Conservation (phyloP, 2,888 invertebrate genomes). For the Trissolcus brochymenae region DNA sequence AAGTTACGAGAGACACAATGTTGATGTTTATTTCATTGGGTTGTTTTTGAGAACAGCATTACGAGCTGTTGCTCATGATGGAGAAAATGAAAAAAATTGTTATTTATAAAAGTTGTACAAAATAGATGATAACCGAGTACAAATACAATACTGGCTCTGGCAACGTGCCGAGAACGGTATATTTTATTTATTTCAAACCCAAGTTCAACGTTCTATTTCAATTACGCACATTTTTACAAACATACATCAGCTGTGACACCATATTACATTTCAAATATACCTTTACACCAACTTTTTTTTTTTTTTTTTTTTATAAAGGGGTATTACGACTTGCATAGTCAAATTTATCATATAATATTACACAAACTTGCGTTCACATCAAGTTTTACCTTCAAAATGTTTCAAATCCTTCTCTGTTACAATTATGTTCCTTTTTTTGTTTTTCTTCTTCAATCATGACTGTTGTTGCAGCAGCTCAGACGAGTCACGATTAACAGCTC, state of each 20-base stretch:
- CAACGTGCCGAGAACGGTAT: slow-evolving; percentile 29
- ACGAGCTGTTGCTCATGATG: no score
- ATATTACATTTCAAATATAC: slow-evolving; percentile 48
- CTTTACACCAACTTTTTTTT: slow-evolving; percentile 11
- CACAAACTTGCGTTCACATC: slow-evolving; percentile 30
- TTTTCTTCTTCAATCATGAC: no score
- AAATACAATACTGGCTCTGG: slow-evolving; percentile 9
- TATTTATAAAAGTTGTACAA: slow-evolving; percentile 6
- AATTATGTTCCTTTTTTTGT: neutral
- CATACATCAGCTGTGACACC: slow-evolving; percentile 54
- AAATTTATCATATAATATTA: slow-evolving; percentile 43
- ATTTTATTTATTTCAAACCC: neutral
- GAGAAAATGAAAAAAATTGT: no score
- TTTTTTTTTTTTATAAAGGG: slow-evolving; percentile 3
- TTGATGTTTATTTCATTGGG: slow-evolving; percentile 20
- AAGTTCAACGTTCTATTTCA: slow-evolving; percentile 31
- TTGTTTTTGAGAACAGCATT: slow-evolving; percentile 2
- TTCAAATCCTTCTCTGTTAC: neutral
- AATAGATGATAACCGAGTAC: slow-evolving; percentile 40
- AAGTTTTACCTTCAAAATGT: slow-evolving; percentile 10
- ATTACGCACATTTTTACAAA: slow-evolving; percentile 51
- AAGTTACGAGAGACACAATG: slow-evolving; percentile 34
- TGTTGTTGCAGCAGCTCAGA: no score
- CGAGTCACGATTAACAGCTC: neutral
- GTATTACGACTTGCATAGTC: slow-evolving; percentile 45